These are phyloP conservation scores for Stichodactyla mertensii DNA, from an alignment of 64 coral and sea anemone species.

Conservation along the genomic window DNA sequence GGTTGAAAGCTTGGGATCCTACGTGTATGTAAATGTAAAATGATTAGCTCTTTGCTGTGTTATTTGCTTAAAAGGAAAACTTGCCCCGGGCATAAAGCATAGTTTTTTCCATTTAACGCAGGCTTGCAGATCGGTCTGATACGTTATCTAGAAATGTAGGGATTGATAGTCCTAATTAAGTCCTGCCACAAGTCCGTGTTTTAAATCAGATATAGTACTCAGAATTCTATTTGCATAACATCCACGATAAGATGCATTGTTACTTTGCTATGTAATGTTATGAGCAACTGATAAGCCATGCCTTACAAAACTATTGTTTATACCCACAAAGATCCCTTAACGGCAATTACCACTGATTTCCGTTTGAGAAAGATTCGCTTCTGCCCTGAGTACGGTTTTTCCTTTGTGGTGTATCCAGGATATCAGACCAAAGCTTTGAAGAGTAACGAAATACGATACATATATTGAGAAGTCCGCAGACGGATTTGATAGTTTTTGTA, in stretches of 20 bases:
- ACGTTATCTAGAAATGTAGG: neutral
- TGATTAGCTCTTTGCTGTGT: neutral
- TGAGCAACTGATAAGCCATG: neutral
- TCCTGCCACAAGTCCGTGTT: neutral
- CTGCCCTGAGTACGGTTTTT: neutral
- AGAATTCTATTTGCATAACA: constrained; percentile 13
- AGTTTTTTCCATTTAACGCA: neutral
- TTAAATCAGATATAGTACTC: neutral
- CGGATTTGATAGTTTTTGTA: neutral
- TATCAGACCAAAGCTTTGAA: neutral
- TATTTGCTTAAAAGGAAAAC: constrained; percentile 10
- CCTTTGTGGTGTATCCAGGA: neutral
- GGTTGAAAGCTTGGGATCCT: neutral
- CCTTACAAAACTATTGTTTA: neutral
- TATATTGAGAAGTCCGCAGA: constrained; percentile 1
- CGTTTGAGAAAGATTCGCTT: neutral
- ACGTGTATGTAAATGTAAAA: neutral
- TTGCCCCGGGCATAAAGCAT: neutral
- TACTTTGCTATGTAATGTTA: neutral
- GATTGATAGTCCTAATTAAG: constrained; percentile 3
- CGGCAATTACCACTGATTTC: neutral
- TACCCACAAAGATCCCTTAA: neutral
- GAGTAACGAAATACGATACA: constrained; percentile 1
- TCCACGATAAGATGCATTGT: neutral
- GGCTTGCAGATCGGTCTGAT: neutral